Conservation (phyloP, 2,888 invertebrate genomes). For the Ophioninae sp. region DNA sequence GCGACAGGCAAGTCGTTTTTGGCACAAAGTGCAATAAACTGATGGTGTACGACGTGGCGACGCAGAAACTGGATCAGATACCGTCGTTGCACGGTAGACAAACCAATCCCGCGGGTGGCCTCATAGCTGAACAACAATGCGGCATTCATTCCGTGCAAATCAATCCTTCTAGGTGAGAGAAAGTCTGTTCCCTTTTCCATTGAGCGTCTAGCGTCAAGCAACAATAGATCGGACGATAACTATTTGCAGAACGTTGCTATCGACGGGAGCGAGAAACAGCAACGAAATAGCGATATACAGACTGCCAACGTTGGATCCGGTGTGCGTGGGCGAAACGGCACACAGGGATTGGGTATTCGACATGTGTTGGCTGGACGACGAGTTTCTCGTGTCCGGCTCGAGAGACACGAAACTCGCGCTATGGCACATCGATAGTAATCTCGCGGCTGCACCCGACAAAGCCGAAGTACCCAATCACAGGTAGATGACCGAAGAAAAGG, state of each 20-base stretch:
- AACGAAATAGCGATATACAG: conserved; percentile 95
- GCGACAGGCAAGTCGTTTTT: conserved; percentile 96
- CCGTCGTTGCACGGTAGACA: conserved; percentile 89
- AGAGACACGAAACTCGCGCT: conserved; percentile 94
- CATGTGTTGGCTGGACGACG: conserved; percentile 97
- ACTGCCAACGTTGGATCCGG: conserved; percentile 96
- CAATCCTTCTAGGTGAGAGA: conserved; percentile 88
- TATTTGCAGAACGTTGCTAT: conserved; percentile 87
- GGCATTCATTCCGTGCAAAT: conserved; percentile 97
- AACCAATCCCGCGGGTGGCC: conserved; percentile 82
- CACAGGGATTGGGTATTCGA: conserved; percentile 97
- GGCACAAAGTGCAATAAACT: conserved; percentile 99
- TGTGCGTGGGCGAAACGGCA: conserved; percentile 94
- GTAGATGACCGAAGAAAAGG: conserved; percentile 62
- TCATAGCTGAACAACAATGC: conserved; percentile 87
- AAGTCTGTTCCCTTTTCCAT: conserved; percentile 1
- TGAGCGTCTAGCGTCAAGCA: not conserved
- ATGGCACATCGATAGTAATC: conserved; percentile 88
- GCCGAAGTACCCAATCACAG: conserved; percentile 82
- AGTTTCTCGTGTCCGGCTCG: conserved; percentile 96
- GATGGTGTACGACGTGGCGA: conserved; percentile 95
- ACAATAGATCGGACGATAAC: not conserved
- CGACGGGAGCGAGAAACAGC: conserved; percentile 95
- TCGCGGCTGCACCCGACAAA: conserved; percentile 81
- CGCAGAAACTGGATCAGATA: conserved; percentile 93